Evolutionary conservation across 2,797 vertebrate genomes (phyloP).

Genomic region (Clarias laeviceps): DNA sequence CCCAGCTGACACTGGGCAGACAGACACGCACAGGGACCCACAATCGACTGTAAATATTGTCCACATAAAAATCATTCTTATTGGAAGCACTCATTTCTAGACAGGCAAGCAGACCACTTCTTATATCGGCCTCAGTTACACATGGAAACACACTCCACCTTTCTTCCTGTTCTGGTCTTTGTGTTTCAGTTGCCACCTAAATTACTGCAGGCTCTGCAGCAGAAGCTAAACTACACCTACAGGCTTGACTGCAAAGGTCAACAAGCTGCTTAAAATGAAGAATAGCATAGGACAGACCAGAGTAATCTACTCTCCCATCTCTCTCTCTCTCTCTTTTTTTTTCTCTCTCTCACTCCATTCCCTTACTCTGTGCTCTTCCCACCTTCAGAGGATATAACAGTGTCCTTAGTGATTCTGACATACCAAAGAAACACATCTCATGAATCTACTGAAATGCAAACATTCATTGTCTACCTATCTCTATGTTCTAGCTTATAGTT

Average conservation of each 20-base stretch:
- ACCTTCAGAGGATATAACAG: constrained; percentile 53
- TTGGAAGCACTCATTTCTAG: constrained; percentile 67
- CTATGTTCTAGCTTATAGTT: constrained; percentile 33
- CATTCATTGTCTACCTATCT: constrained; percentile 54
- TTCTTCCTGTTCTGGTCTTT: constrained; percentile 48
- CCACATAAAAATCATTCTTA: constrained; percentile 65
- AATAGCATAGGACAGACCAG: constrained; percentile 65
- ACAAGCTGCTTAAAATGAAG: constrained; percentile 79
- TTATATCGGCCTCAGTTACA: constrained; percentile 35
- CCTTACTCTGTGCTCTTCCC: background rate
- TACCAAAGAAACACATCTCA: constrained; percentile 59
- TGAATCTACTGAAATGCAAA: constrained; percentile 58
- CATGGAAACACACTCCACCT: constrained; percentile 22
- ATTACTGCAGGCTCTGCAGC: constrained; percentile 70
- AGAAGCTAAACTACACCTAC: constrained; percentile 72
- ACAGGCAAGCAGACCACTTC: constrained; percentile 49
- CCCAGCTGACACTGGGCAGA: constrained; percentile 27
- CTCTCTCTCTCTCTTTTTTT: constrained; percentile 47
- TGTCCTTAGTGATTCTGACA: constrained; percentile 61
- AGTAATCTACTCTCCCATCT: constrained; percentile 68
- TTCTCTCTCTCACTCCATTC: background rate
- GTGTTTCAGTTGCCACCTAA: constrained; percentile 68
- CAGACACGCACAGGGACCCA: constrained; percentile 58
- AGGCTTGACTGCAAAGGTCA: constrained; percentile 77
- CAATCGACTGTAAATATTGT: constrained; percentile 66